Percentiles rank a stretch among this genome's conserved stretches.
phyloP scores from a whole-genome alignment of 2,888 invertebrate genomes.

The Drosophila eohydei region DNA sequence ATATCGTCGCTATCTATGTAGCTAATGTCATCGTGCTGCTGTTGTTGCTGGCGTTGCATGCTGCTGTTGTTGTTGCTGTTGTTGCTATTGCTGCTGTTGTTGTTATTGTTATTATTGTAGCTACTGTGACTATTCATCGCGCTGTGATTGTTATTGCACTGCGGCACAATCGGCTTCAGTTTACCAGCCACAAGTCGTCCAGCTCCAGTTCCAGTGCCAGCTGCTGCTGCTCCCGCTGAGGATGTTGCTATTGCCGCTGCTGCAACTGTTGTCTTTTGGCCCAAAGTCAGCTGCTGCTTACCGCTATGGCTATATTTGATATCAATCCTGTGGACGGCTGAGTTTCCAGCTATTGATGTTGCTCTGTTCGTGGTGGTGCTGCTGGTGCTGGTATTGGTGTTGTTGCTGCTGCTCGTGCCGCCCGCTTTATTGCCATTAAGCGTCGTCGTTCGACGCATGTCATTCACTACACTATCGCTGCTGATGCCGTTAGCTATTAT shows the following conservation, averaged over 20 bases:
- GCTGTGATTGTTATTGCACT: conserved; percentile 37
- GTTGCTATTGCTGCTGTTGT: conserved; percentile 39
- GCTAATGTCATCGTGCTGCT: conserved; percentile 80
- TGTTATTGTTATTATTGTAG: conserved; percentile 42
- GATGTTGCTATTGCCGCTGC: conserved; percentile 10
- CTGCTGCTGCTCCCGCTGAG: conserved; percentile 1
- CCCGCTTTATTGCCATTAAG: conserved; percentile 73
- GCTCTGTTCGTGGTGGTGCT: conserved; percentile 33
- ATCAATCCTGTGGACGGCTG: conserved; percentile 62
- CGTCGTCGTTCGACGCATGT: conserved; percentile 77
- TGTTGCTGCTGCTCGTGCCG: conserved; percentile 52
- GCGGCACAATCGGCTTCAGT: conserved; percentile 38
- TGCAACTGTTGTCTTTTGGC: conserved; percentile 10
- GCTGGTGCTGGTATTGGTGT: conserved; percentile 39
- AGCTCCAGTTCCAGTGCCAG: conserved; percentile 1
- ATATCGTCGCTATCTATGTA: conserved; percentile 82
- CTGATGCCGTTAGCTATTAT: conserved; percentile 30
- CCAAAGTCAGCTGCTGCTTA: conserved; percentile 28
- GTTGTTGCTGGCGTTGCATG: conserved; percentile 62
- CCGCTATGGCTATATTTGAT: conserved; percentile 40
- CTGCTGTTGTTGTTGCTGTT: conserved; percentile 45
- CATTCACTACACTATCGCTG: conserved; percentile 53
- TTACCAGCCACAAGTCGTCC: conserved; percentile 41
- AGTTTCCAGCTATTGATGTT: conserved; percentile 40
- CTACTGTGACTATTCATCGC: conserved; percentile 37